Conservation (phyloP, 1,140 invertebrate genomes). For the Habropoda laboriosa region DNA sequence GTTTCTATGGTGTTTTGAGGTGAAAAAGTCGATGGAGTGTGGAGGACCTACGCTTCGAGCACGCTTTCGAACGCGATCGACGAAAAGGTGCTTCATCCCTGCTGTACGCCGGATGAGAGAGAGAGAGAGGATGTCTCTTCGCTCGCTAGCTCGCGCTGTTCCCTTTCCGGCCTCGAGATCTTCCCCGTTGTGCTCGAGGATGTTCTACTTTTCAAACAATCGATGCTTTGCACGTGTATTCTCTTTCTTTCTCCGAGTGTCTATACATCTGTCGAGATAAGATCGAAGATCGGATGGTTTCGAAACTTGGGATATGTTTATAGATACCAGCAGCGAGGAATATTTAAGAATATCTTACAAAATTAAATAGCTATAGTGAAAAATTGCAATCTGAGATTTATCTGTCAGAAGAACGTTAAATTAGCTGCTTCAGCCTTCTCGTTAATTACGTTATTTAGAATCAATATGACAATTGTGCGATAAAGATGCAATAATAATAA, state of each 20-base stretch:
- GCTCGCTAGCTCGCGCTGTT: background rate
- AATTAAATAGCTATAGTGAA: too few relatives aligned
- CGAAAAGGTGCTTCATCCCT: background rate
- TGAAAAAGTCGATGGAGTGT: slow-evolving; percentile 5
- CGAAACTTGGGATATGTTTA: background rate
- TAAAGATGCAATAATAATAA: too few relatives aligned
- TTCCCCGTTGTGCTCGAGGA: background rate
- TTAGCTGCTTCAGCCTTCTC: too few relatives aligned
- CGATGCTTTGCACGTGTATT: background rate
- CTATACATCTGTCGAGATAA: background rate
- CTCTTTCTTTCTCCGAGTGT: background rate
- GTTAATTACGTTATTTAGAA: too few relatives aligned
- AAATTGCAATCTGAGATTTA: too few relatives aligned
- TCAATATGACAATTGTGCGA: too few relatives aligned
- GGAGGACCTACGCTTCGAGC: slow-evolving; percentile 4
- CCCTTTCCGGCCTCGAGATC: background rate
- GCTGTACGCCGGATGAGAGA: background rate
- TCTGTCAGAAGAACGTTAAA: too few relatives aligned
- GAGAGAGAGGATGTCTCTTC: too few relatives aligned
- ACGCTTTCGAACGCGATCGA: background rate
- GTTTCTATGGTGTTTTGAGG: background rate
- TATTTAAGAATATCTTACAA: too few relatives aligned
- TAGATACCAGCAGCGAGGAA: too few relatives aligned
- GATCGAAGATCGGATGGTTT: background rate
- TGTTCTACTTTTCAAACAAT: slow-evolving; percentile 11